phyloP scores from a whole-genome alignment of 1,140 invertebrate species.

The Pogonognathellus flavescens region DNA sequence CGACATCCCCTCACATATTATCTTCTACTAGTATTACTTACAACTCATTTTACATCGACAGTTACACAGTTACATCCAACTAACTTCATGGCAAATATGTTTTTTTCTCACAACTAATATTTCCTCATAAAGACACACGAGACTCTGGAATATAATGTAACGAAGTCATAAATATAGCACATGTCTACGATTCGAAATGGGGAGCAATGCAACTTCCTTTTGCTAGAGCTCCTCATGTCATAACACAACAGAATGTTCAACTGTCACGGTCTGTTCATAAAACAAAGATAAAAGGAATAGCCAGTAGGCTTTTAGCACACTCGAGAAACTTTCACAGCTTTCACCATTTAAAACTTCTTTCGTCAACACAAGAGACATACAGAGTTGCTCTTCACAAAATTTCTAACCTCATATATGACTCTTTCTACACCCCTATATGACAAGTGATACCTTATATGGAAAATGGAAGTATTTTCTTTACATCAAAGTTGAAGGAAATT shows the following conservation, averaged over 20 bases:
- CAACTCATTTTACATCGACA: background rate
- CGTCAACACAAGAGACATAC: background rate
- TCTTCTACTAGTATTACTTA: background rate
- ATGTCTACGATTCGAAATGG: background rate
- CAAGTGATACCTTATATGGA: too few relatives aligned
- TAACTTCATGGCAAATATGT: background rate
- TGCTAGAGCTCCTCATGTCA: too few relatives aligned
- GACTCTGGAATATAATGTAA: background rate
- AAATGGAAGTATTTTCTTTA: too few relatives aligned
- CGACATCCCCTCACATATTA: conserved; percentile 17
- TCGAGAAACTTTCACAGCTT: conserved; percentile 32
- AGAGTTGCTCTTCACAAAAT: background rate
- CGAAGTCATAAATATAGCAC: background rate
- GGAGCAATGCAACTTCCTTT: too few relatives aligned
- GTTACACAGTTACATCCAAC: background rate
- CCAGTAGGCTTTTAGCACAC: conserved; percentile 33
- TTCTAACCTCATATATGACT: conserved; percentile 20
- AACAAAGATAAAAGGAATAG: conserved; percentile 37
- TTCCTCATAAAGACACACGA: background rate
- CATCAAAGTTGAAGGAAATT: too few relatives aligned
- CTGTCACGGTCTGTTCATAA: conserved; percentile 11
- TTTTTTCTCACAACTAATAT: background rate
- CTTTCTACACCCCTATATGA: background rate
- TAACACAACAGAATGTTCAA: conserved; percentile 14
- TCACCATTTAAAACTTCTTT: conserved; percentile 34